Percentiles rank a stretch among this genome's conserved stretches.
These are phyloP conservation scores for Diadegma fenestrale DNA, from an alignment of 2,888 invertebrate genomes.

Conservation along the genomic window DNA sequence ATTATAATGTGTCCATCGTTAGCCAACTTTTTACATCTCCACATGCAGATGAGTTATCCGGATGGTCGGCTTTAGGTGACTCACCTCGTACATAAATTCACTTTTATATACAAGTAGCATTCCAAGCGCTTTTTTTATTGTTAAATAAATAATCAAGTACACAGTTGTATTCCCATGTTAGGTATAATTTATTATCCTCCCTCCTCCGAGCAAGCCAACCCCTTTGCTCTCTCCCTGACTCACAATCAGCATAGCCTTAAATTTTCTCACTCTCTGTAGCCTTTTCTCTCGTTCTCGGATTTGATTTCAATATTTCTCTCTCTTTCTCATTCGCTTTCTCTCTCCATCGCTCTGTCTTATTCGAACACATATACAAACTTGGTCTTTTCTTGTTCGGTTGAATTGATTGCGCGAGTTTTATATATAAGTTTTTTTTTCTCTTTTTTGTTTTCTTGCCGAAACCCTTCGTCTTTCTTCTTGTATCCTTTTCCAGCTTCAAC, in stretches of 20 bases:
- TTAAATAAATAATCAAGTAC: conserved; percentile 83
- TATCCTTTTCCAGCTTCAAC: conserved; percentile 58
- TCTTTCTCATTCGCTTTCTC: conserved; percentile 5
- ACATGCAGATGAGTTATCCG: background rate
- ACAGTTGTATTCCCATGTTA: conserved; percentile 79
- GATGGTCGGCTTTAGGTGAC: background rate
- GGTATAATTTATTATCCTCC: conserved; percentile 82
- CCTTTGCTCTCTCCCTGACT: conserved; percentile 47
- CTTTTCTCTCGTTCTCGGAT: conserved; percentile 61
- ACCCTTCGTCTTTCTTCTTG: conserved; percentile 46
- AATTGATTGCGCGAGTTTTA: conserved; percentile 62
- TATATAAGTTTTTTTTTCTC: conserved; percentile 40
- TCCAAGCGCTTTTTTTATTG: conserved; percentile 77
- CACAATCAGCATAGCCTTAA: conserved; percentile 68
- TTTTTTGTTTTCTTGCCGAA: conserved; percentile 18
- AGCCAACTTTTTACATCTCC: background rate
- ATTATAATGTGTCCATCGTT: background rate
- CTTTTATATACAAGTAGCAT: conserved; percentile 31
- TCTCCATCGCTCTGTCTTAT: conserved; percentile 38
- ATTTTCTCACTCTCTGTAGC: conserved; percentile 68
- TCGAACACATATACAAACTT: conserved; percentile 31
- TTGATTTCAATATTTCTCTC: conserved; percentile 57
- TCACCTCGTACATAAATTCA: conserved; percentile 1
- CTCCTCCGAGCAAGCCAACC: conserved; percentile 68
- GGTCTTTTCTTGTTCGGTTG: conserved; percentile 55